Conservation (phyloP, 2,113 vertebrate species). For the Platysternon megacephalum region DNA sequence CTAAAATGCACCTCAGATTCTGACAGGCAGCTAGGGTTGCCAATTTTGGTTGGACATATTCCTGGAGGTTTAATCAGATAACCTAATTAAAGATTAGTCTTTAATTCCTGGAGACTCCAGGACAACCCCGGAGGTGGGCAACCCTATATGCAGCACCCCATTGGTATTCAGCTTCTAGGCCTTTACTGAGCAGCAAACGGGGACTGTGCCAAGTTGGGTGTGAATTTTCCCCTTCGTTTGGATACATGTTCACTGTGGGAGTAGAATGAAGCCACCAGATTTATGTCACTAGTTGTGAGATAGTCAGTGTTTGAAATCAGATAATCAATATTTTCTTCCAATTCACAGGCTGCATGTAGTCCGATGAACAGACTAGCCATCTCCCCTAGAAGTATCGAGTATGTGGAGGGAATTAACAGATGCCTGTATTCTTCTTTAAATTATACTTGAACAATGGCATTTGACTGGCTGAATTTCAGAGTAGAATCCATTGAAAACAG, state of each 20-base stretch:
- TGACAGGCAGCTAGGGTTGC: not conserved
- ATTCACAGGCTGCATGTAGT: not conserved
- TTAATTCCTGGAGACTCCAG: not conserved
- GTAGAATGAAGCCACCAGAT: not conserved
- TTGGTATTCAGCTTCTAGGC: not conserved
- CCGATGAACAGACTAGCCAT: not conserved
- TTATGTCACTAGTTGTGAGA: not conserved
- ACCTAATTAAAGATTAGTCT: not conserved
- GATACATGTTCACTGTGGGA: fast-evolving
- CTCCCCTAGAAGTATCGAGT: not conserved
- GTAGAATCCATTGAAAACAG: not conserved
- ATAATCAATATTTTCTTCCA: not conserved
- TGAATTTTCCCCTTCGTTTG: not conserved
- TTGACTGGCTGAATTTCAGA: not conserved
- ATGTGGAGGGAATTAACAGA: not conserved
- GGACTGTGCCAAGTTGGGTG: not conserved
- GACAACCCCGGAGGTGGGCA: not conserved
- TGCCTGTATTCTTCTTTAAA: no score
- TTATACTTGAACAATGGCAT: not conserved
- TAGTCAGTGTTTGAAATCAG: not conserved
- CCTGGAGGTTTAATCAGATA: not conserved
- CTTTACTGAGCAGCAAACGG: no score
- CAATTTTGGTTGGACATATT: not conserved
- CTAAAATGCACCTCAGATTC: not conserved
- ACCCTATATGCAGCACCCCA: not conserved